Conservation (phyloP, 2,113 vertebrate species). For the Micronycteris hirsuta region DNA sequence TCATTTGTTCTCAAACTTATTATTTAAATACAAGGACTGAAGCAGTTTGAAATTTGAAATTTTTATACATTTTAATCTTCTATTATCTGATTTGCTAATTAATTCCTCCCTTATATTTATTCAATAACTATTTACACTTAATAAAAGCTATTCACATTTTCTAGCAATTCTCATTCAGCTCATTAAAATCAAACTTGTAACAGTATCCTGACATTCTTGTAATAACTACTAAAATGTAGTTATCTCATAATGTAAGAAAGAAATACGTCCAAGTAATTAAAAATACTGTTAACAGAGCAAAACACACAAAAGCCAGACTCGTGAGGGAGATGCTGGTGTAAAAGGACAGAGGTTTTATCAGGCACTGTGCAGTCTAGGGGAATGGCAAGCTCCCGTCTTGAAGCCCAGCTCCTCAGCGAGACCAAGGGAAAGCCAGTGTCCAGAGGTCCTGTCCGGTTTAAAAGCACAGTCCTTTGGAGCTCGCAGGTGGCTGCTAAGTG, state of each 20-base stretch:
- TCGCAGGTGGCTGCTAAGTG: no score
- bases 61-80: neutral
- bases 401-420: no score
- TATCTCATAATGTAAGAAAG: neutral
- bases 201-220: neutral
- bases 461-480: no score
- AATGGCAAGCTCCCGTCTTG: no score
- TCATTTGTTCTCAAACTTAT: constrained; percentile 1
- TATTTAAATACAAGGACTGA: neutral
- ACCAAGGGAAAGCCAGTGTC: no score
- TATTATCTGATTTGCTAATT: neutral
- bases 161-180: neutral
- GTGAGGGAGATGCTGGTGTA: no score
- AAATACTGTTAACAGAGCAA: neutral
- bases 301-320: no score
- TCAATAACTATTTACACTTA: neutral
- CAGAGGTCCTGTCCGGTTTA: no score
- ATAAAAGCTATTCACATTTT: neutral
- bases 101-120: neutral
- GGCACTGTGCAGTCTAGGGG: no score
- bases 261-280: constrained; percentile 11
- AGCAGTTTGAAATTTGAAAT: neutral
- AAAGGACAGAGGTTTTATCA: no score
- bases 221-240: constrained; percentile 3
- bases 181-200: neutral